Conservation (phyloP, 1,140 invertebrate genomes). For the Drosophila nannoptera region DNA sequence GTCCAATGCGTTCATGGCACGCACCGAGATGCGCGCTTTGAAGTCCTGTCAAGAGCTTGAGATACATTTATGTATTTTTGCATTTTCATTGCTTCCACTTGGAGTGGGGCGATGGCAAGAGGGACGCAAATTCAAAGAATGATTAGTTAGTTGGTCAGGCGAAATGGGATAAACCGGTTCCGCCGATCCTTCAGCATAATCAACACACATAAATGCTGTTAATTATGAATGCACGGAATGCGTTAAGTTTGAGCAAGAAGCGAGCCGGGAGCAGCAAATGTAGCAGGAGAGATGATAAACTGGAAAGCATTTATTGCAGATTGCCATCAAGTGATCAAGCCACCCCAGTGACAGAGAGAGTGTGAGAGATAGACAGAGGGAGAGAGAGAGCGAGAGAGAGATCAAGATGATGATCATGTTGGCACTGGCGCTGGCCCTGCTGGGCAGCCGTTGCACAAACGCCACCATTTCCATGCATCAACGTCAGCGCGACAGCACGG, state of each 20-base stretch:
- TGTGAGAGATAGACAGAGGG: no score
- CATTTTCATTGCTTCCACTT: slow-evolving; percentile 66
- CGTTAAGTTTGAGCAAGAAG: slow-evolving; percentile 34
- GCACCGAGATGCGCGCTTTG: slow-evolving; percentile 75
- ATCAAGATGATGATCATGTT: slow-evolving; percentile 42
- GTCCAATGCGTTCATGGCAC: slow-evolving; percentile 59
- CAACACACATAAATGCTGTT: slow-evolving; percentile 63
- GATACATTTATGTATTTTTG: slow-evolving; percentile 77
- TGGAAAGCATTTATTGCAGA: slow-evolving; percentile 63
- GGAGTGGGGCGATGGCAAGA: slow-evolving; percentile 11
- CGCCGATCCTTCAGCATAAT: slow-evolving; percentile 67
- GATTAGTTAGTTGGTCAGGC: slow-evolving; percentile 74
- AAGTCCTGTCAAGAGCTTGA: slow-evolving; percentile 77
- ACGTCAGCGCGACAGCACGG: slow-evolving; percentile 59
- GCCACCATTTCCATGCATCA: slow-evolving; percentile 40
- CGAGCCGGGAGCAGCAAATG: neutral
- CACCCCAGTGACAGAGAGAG: no score
- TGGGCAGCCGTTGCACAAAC: slow-evolving; percentile 25
- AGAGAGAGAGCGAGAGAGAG: no score
- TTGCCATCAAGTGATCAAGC: slow-evolving; percentile 36
- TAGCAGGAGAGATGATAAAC: slow-evolving; percentile 40
- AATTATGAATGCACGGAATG: slow-evolving; percentile 73
- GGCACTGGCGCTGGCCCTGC: slow-evolving; percentile 42
- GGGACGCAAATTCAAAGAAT: slow-evolving; percentile 61
- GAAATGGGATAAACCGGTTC: slow-evolving; percentile 73